Percentiles rank a stretch among this genome's conserved stretches.
These are phyloP conservation scores for Phoxinus phoxinus DNA, from an alignment of 2,113 vertebrate genomes.

Conservation along the genomic window DNA sequence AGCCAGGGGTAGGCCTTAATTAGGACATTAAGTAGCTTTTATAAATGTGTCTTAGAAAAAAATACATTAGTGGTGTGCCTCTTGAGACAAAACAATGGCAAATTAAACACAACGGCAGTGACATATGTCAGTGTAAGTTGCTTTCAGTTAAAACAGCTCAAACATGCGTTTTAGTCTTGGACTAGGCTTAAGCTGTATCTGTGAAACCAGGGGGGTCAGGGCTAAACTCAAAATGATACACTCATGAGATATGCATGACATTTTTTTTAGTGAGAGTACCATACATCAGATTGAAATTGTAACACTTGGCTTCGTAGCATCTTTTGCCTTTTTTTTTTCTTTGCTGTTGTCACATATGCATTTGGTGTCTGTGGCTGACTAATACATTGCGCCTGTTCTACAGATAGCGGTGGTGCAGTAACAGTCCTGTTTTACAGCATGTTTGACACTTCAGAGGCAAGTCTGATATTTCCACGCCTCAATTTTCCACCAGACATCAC, in stretches of 20 bases:
- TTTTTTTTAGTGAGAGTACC: slow-evolving; percentile 3
- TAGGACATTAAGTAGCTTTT: too few relatives aligned
- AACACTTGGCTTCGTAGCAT: neutral
- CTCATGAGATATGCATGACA: neutral
- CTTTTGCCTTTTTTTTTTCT: slow-evolving; percentile 3
- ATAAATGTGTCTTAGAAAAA: too few relatives aligned
- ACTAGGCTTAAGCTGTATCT: too few relatives aligned
- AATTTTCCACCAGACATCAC: slow-evolving; percentile 28
- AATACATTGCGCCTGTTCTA: slow-evolving; percentile 10
- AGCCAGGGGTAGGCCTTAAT: too few relatives aligned
- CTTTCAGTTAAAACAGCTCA: too few relatives aligned
- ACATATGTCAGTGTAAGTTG: too few relatives aligned
- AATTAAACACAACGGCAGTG: too few relatives aligned
- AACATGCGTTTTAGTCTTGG: too few relatives aligned
- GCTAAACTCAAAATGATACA: neutral
- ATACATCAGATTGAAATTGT: neutral
- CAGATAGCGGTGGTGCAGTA: neutral
- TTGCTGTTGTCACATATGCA: slow-evolving; percentile 6
- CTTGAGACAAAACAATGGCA: too few relatives aligned
- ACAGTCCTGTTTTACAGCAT: slow-evolving; percentile 15
- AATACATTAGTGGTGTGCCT: too few relatives aligned
- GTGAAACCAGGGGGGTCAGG: neutral
- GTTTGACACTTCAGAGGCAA: slow-evolving; percentile 21
- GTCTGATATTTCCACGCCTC: slow-evolving; percentile 35
- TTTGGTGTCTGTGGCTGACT: slow-evolving; percentile 17